Conservation (phyloP, 2,797 vertebrate genomes). For the Phyllotis vaccarum region DNA sequence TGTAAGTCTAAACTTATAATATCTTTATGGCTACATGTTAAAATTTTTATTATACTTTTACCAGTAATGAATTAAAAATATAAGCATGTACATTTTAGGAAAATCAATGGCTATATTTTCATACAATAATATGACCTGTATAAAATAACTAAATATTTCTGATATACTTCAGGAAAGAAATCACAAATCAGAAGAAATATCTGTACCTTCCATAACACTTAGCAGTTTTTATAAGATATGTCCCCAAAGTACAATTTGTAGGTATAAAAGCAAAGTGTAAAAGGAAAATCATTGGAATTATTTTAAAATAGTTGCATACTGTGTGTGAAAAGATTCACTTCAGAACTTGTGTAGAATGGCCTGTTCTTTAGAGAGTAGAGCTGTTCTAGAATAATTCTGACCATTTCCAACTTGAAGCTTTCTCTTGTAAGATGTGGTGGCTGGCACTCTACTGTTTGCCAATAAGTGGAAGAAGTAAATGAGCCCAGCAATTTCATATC, state of each 20-base stretch:
- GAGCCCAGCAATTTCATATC: constrained; percentile 13
- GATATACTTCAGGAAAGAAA: background rate
- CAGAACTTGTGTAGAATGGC: background rate
- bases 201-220: constrained; percentile 20
- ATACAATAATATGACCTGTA: background rate
- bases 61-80: constrained; percentile 24
- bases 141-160: constrained; percentile 42
- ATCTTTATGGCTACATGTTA: background rate
- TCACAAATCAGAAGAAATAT: constrained; percentile 40
- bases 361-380: constrained; percentile 42
- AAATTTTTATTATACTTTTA: background rate
- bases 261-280: constrained; percentile 20
- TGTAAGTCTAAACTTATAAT: constrained; percentile 19
- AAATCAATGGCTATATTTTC: constrained; percentile 25
- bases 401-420: constrained; percentile 33
- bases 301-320: constrained; percentile 13
- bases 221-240: constrained; percentile 28
- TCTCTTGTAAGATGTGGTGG: constrained; percentile 30
- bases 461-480: constrained; percentile 44
- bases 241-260: constrained; percentile 6
- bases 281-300: constrained; percentile 36
- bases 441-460: background rate
- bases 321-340: constrained; percentile 52
- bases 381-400: constrained; percentile 45
- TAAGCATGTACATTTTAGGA: constrained; percentile 1